These are phyloP conservation scores for Melanotaenia nigrans DNA, from an alignment of 2,797 vertebrate species.

Conservation along the genomic window DNA sequence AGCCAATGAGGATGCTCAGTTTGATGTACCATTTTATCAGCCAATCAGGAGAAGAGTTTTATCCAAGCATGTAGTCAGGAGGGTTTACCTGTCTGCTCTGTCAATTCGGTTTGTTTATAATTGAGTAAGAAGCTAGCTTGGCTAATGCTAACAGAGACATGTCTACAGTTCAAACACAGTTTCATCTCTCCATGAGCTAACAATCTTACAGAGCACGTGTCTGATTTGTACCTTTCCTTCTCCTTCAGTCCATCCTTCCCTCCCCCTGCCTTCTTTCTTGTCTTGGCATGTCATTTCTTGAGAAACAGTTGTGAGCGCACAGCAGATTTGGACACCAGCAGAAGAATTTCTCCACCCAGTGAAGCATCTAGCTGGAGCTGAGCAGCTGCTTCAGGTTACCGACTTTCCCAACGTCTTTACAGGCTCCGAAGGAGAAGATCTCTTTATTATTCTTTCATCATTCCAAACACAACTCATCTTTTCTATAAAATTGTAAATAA, in stretches of 20 bases:
- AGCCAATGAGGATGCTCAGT: neutral
- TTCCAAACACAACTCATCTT: neutral
- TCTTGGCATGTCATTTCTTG: conserved; percentile 59
- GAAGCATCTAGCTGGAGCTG: conserved; percentile 8
- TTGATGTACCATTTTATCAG: neutral
- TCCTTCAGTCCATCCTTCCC: conserved; percentile 12
- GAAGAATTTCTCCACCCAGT: conserved; percentile 25
- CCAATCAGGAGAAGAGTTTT: neutral
- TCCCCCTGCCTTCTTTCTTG: conserved; percentile 39
- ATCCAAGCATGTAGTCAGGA: too few relatives aligned
- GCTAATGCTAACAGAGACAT: neutral
- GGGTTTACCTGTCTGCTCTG: neutral
- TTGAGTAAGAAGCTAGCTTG: neutral
- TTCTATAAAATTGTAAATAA: too few relatives aligned
- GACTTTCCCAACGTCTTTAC: neutral
- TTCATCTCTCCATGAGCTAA: neutral
- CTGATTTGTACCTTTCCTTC: conserved; percentile 10
- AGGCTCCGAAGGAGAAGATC: neutral
- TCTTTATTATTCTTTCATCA: neutral
- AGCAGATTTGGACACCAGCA: conserved; percentile 41
- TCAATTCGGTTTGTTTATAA: neutral
- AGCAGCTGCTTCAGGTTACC: neutral
- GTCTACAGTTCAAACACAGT: neutral
- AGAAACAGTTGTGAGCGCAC: conserved; percentile 50
- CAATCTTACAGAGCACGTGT: neutral